Conservation (phyloP, 2,888 invertebrate species). For the Dicycla oo region DNA sequence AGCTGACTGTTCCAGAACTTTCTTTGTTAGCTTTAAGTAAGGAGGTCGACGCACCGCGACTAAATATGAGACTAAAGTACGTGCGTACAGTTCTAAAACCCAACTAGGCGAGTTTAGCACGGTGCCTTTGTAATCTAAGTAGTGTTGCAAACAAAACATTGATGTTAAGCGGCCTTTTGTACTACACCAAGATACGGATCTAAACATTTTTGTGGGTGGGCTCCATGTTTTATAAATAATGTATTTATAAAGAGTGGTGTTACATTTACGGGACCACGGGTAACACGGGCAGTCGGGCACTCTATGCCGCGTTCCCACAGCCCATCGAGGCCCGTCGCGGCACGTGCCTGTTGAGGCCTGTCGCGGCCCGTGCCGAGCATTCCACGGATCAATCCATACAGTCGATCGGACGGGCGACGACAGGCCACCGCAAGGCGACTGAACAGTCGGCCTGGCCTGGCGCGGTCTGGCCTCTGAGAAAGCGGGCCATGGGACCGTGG, state of each 20-base stretch:
- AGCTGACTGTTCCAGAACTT: slow-evolving; percentile 77
- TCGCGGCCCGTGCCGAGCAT: no score
- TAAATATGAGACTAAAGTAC: slow-evolving; percentile 52
- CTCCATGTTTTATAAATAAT: slow-evolving; percentile 48
- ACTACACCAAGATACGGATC: slow-evolving; percentile 46
- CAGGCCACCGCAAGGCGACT: no score
- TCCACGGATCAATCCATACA: no score
- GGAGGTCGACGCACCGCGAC: slow-evolving; percentile 65
- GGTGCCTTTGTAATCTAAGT: slow-evolving; percentile 54
- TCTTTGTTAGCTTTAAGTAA: slow-evolving; percentile 72
- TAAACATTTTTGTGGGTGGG: slow-evolving; percentile 51
- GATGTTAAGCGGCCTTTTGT: slow-evolving; percentile 47
- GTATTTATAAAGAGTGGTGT: slow-evolving; percentile 24
- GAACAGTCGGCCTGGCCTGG: no score
- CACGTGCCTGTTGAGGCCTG: no score
- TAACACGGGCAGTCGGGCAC: background rate
- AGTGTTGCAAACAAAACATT: slow-evolving; percentile 53
- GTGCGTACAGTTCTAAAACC: slow-evolving; percentile 44
- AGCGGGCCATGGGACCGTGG: no score
- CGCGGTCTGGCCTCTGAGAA: no score
- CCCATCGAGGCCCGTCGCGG: no score
- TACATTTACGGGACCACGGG: slow-evolving; percentile 17
- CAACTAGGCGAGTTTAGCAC: slow-evolving; percentile 48
- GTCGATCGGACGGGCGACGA: no score
- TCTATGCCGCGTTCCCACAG: no score